These are phyloP conservation scores for Xyrichtys novacula DNA, from an alignment of 2,797 vertebrate genomes.

Conservation along the genomic window DNA sequence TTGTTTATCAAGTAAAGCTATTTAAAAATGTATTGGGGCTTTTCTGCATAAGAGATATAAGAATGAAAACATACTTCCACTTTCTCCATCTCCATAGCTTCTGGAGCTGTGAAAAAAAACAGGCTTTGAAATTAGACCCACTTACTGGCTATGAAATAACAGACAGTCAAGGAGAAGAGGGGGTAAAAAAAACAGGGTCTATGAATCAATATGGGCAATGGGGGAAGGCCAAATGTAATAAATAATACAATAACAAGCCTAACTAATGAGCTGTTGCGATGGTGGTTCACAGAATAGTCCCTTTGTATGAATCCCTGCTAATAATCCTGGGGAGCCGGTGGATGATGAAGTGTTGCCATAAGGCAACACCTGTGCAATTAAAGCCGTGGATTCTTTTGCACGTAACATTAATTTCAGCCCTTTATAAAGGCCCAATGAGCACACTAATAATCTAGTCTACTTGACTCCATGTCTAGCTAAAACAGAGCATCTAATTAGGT, in stretches of 20 bases:
- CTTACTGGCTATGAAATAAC: conserved; percentile 77
- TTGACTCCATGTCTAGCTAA: conserved; percentile 98
- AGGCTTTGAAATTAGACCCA: conserved; percentile 74
- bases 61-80: conserved; percentile 53
- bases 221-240: conserved; percentile 97
- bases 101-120: conserved; percentile 62
- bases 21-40: conserved; percentile 58
- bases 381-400: conserved; percentile 95
- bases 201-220: conserved; percentile 99
- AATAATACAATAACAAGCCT: conserved; percentile 99
- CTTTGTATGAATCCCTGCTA: conserved; percentile 93
- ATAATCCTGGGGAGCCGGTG: conserved; percentile 95
- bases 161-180: conserved; percentile 85
- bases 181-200: conserved; percentile 84
- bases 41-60: conserved; percentile 62
- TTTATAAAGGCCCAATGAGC: conserved; percentile 98
- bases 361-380: conserved; percentile 99
- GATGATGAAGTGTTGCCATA: conserved; percentile 99
- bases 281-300: conserved; percentile 95
- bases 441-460: conserved; percentile 99
- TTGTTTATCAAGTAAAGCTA: conserved; percentile 65
- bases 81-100: conserved; percentile 54
- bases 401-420: conserved; percentile 99
- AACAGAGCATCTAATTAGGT: conserved; percentile 99
- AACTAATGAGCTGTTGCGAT: conserved; percentile 99